Conservation (phyloP, 2,113 vertebrate genomes). For the Pelecanus crispus region DNA sequence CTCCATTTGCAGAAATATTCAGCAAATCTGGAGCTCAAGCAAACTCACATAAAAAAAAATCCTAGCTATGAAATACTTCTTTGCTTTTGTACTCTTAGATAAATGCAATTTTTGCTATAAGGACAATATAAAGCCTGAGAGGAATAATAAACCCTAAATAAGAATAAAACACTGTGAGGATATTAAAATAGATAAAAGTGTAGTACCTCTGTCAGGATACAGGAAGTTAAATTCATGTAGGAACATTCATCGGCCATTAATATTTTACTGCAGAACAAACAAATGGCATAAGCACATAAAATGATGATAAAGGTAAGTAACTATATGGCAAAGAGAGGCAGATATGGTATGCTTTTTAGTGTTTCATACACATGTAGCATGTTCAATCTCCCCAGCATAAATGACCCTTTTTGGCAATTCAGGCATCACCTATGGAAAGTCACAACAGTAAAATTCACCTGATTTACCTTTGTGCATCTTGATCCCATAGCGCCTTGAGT, state of each 20-base stretch:
- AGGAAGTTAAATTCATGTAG: neutral
- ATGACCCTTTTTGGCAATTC: neutral
- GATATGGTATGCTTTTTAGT: neutral
- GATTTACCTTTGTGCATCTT: neutral
- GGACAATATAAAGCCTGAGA: neutral
- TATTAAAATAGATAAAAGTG: neutral
- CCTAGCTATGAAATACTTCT: neutral
- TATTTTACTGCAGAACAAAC: neutral
- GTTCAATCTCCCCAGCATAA: neutral
- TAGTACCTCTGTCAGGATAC: neutral
- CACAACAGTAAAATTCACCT: neutral
- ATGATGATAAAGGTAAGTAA: neutral
- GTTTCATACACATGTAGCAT: neutral
- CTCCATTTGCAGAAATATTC: neutral
- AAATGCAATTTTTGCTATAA: neutral
- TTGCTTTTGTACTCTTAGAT: neutral
- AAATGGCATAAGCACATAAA: neutral
- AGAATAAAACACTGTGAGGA: neutral
- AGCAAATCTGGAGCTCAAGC: neutral
- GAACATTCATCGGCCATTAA: neutral
- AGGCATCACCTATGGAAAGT: accelerated
- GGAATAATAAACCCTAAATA: neutral
- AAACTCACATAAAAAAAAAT: neutral
- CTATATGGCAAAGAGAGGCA: neutral
- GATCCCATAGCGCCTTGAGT: neutral